A percentile compares a stretch with the other conserved stretches of the same genome.
These are phyloP conservation scores for Pseudoips prasinana DNA, from an alignment of 2,888 invertebrate species.

Conservation along the genomic window DNA sequence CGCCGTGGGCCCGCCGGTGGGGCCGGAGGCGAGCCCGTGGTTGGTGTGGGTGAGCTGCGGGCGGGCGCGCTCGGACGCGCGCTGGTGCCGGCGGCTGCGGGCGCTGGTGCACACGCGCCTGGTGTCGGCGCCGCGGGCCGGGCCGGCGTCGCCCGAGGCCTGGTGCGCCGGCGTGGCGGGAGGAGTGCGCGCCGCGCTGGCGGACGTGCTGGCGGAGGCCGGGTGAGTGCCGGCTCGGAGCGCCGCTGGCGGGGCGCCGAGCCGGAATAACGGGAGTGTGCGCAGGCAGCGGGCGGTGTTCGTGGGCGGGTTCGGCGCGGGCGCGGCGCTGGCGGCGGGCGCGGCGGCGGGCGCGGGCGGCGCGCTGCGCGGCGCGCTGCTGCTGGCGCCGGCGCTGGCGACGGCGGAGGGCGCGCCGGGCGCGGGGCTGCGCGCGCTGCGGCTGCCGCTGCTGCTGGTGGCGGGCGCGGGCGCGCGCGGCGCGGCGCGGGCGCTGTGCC, in stretches of 20 bases:
- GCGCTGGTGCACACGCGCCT: conserved; percentile 44
- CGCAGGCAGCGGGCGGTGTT: conserved; percentile 21
- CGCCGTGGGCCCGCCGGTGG: conserved; percentile 14
- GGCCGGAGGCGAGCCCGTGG: conserved; percentile 24
- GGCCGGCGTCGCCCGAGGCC: conserved; percentile 35
- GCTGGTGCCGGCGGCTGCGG: conserved; percentile 45
- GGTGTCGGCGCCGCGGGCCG: conserved; percentile 28
- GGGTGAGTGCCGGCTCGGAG: conserved; percentile 45
- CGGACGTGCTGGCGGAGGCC: conserved; percentile 48
- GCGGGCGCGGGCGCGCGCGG: conserved; percentile 88
- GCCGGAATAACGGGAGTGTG: no score
- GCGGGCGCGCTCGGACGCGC: conserved; percentile 33
- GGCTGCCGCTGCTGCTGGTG: conserved; percentile 60
- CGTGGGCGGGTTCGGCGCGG: conserved; percentile 46
- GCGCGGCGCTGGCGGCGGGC: conserved; percentile 36
- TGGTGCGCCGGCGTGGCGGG: conserved; percentile 47
- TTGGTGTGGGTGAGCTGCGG: conserved; percentile 45
- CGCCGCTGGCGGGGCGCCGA: conserved; percentile 32
- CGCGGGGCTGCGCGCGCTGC: conserved; percentile 71
- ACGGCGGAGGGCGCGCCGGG: conserved; percentile 85
- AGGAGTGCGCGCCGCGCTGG: conserved; percentile 42
- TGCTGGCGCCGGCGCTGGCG: conserved; percentile 86
- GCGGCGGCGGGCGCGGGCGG: conserved; percentile 25
- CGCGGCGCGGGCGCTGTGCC: conserved; percentile 39
- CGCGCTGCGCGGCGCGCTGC: conserved; percentile 79